Evolutionary conservation across 1,140 invertebrate genomes (phyloP).

Genomic region (Solenopsis fugax): DNA sequence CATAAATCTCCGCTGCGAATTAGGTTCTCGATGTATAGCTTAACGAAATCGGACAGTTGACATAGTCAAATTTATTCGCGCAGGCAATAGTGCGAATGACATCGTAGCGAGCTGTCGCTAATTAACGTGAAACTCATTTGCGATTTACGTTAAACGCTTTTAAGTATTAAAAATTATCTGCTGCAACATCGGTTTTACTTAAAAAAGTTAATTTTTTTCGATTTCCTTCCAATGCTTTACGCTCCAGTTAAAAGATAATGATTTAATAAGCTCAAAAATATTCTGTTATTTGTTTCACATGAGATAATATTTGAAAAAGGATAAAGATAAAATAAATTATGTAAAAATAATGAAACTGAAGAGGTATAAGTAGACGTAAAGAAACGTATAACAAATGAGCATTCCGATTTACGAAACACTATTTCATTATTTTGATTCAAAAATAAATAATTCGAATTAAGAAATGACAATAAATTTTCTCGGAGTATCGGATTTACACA

Average conservation of each 20-base stretch:
- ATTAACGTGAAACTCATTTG: conserved; percentile 39
- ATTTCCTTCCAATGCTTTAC: neutral
- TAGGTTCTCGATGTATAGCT: conserved; percentile 14
- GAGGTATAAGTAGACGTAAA: neutral
- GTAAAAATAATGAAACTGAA: neutral
- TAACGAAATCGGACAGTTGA: conserved; percentile 20
- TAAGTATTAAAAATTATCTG: conserved; percentile 13
- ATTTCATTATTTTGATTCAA: neutral
- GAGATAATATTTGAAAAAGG: neutral
- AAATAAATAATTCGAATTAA: neutral
- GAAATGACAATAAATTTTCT: neutral
- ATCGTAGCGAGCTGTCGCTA: conserved; percentile 34
- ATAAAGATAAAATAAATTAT: conserved; percentile 10
- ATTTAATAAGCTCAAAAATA: neutral
- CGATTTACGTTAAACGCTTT: neutral
- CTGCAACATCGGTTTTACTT: neutral
- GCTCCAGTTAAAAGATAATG: neutral
- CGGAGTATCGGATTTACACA: neutral
- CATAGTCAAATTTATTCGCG: conserved; percentile 50
- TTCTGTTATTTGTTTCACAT: neutral
- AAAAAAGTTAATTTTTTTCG: neutral
- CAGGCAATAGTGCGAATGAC: neutral
- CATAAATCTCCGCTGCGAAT: conserved; percentile 44
- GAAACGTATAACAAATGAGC: neutral
- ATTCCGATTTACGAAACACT: neutral